phyloP scores from a whole-genome alignment of 2,113 vertebrate species.

The Phyllostomus discolor region DNA sequence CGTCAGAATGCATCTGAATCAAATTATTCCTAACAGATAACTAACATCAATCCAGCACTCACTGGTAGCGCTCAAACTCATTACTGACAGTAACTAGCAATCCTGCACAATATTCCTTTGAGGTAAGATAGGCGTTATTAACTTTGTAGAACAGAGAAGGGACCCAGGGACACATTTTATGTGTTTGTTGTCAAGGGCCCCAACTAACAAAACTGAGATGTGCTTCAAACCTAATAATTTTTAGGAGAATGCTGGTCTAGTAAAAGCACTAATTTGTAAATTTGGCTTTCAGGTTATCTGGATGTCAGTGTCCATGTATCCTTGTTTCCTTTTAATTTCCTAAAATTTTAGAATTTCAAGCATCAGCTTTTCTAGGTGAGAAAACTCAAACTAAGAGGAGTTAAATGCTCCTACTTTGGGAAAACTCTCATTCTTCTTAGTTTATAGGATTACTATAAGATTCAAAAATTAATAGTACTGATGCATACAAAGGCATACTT shows the following conservation, averaged over 20 bases:
- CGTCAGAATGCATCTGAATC: neutral
- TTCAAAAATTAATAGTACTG: neutral
- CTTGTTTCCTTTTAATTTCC: constrained; percentile 25
- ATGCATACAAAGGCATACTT: neutral
- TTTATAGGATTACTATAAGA: neutral
- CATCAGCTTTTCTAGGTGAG: neutral
- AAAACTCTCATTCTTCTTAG: neutral
- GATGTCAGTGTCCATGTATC: neutral
- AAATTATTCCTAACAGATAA: constrained; percentile 11
- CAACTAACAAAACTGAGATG: neutral
- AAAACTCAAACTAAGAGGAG: neutral
- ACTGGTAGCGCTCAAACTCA: neutral
- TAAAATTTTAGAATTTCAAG: constrained; percentile 34
- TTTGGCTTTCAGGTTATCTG: neutral
- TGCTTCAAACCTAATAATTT: neutral
- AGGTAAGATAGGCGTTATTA: neutral
- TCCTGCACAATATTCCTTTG: neutral
- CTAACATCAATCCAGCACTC: neutral
- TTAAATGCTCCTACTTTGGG: neutral
- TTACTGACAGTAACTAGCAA: constrained; percentile 36
- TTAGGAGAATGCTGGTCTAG: neutral
- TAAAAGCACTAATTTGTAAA: neutral
- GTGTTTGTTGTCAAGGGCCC: neutral
- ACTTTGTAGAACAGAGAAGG: neutral
- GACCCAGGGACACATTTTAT: neutral